Conservation (phyloP, 2,888 invertebrate genomes). For the Pseudococcus viburni region DNA sequence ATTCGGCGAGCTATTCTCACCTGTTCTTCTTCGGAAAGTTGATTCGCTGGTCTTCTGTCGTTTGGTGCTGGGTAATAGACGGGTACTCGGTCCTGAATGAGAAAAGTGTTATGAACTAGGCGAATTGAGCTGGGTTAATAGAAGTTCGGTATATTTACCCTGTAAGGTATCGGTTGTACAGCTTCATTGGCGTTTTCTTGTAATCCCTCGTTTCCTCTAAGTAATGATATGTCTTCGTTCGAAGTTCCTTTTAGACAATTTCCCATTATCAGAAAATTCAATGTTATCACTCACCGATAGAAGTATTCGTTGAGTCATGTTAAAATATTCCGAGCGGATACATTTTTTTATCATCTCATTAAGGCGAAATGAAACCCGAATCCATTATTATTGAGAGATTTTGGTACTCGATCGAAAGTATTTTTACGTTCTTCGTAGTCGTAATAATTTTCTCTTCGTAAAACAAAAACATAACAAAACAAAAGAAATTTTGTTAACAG, state of each 20-base stretch:
- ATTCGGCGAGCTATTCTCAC: slow-evolving; percentile 89
- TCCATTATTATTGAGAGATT: neutral
- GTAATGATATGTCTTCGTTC: slow-evolving; percentile 77
- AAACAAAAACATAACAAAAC: slow-evolving; percentile 55
- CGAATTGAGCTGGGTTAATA: neutral
- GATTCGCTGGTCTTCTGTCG: slow-evolving; percentile 76
- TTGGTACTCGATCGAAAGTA: neutral
- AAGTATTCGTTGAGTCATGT: slow-evolving; percentile 40
- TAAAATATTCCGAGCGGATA: slow-evolving; percentile 17
- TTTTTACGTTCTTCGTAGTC: slow-evolving; percentile 14
- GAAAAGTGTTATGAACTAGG: slow-evolving; percentile 67
- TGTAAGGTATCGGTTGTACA: slow-evolving; percentile 75
- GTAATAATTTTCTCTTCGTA: slow-evolving; percentile 39
- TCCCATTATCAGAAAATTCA: slow-evolving; percentile 75
- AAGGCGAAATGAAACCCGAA: neutral
- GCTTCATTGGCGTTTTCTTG: slow-evolving; percentile 75
- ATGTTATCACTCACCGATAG: slow-evolving; percentile 46
- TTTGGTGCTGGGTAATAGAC: slow-evolving; percentile 80
- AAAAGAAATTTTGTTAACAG: slow-evolving; percentile 57
- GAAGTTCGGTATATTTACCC: slow-evolving; percentile 71
- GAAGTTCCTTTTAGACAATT: slow-evolving; percentile 80
- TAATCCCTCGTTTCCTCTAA: slow-evolving; percentile 76
- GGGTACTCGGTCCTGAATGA: slow-evolving; percentile 74
- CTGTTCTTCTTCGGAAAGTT: slow-evolving; percentile 85
- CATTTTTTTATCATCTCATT: slow-evolving; percentile 32